These are phyloP conservation scores for Enoplosus armatus DNA, from an alignment of 2,797 vertebrate species.

Conservation along the genomic window DNA sequence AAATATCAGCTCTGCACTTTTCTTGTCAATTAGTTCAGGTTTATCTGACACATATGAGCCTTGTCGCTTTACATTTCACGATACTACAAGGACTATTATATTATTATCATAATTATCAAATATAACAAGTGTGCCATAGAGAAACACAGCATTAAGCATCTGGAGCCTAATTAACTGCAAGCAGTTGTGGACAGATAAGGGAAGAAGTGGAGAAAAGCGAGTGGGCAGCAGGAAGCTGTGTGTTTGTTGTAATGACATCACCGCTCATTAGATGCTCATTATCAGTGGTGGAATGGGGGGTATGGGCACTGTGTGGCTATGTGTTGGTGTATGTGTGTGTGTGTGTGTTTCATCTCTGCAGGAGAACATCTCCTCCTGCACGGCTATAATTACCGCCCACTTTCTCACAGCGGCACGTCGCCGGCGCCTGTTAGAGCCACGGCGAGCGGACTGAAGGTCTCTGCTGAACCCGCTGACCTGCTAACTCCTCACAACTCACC, in stretches of 20 bases:
- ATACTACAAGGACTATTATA: background rate
- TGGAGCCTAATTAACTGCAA: conserved; percentile 43
- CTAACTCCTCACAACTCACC: conserved; percentile 15
- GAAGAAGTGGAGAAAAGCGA: background rate
- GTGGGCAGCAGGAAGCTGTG: conserved; percentile 47
- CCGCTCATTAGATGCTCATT: conserved; percentile 72
- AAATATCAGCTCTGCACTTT: background rate
- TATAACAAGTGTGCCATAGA: background rate
- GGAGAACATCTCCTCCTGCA: conserved; percentile 68
- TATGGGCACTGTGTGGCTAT: conserved; percentile 4
- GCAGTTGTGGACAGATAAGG: conserved; percentile 27
- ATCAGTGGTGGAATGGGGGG: conserved; percentile 52
- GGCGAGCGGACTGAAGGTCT: conserved; percentile 33
- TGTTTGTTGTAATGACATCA: conserved; percentile 68
- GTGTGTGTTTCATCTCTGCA: conserved; percentile 64
- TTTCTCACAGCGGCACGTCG: conserved; percentile 45
- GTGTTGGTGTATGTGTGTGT: conserved; percentile 51
- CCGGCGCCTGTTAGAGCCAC: conserved; percentile 54
- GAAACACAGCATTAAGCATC: conserved; percentile 10
- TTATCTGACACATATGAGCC: background rate
- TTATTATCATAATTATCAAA: conserved; percentile 1
- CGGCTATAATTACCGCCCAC: conserved; percentile 76
- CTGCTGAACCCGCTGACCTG: conserved; percentile 36
- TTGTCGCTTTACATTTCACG: conserved; percentile 5
- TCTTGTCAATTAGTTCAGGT: background rate